A percentile compares a stretch with the other conserved stretches of the same genome.
These are phyloP conservation scores for Pseudopleuronectes americanus DNA, from an alignment of 2,797 vertebrate species.

Conservation along the genomic window DNA sequence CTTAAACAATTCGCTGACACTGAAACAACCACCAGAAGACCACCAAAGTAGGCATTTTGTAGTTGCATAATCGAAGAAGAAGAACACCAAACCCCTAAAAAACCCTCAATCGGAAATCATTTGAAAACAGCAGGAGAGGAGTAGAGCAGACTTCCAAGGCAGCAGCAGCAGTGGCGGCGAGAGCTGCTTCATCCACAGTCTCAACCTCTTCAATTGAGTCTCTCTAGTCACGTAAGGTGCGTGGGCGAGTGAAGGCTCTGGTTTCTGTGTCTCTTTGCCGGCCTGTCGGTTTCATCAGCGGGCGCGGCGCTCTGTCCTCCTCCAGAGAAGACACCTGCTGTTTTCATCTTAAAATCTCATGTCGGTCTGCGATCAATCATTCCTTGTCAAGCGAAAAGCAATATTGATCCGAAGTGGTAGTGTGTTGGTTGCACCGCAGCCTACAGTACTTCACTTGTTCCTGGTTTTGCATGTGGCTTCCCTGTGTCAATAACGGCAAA, in stretches of 20 bases:
- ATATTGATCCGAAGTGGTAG: constrained; percentile 71
- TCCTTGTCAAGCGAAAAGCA: constrained; percentile 70
- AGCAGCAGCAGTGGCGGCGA: constrained; percentile 47
- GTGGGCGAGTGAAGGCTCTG: constrained; percentile 73
- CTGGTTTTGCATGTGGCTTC: constrained; percentile 42
- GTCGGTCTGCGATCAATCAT: constrained; percentile 77
- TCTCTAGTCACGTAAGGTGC: constrained; percentile 75
- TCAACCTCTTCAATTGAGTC: constrained; percentile 67
- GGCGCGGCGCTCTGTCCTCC: constrained; percentile 72
- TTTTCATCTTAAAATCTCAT: constrained; percentile 77
- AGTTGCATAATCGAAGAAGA: constrained; percentile 31
- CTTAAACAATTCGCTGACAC: too few species aligned
- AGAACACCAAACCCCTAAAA: constrained; percentile 13
- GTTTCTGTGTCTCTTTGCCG: constrained; percentile 73
- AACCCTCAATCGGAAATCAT: constrained; percentile 54
- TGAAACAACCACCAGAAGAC: constrained; percentile 5
- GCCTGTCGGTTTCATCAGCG: constrained; percentile 77
- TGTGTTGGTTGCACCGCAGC: constrained; percentile 37
- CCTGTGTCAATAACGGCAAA: constrained; percentile 35
- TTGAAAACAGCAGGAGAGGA: constrained; percentile 55
- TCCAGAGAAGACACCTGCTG: constrained; percentile 78
- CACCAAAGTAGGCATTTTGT: constrained; percentile 17
- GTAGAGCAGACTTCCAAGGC: constrained; percentile 58
- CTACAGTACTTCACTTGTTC: constrained; percentile 29
- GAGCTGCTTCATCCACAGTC: constrained; percentile 64